Base-by-base conservation (phyloP, 2,888 invertebrate species). In the Tipula helvola region DNA sequence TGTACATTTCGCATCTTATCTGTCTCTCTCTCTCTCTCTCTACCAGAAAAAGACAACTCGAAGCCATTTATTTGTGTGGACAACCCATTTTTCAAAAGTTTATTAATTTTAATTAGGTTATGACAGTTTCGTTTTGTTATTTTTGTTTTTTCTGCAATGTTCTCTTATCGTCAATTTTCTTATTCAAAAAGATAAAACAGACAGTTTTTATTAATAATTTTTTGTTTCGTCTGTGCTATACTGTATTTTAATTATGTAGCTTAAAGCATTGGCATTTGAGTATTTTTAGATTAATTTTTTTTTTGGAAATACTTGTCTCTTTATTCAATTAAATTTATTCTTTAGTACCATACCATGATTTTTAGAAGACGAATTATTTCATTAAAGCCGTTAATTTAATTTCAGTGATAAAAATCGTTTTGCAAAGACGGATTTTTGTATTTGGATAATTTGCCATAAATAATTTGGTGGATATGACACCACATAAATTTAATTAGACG, bases 61-160 rank as follows among this genome's bases (percentile, higher is more conserved):
- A 71, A 71, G 71, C 28, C 28, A 71, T 71, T 71, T 71, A 28
- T 71, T 71, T 71, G 28, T 71, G 18, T 71, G 18, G 71, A 71
- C 71, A 71, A 71, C 71, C 71, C 71, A 71, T 71, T 71, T 71
- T 28, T 71, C 71, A 71, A 10, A 71, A 71, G 71, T 71, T 71
- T 71, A 71, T 71, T 71, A 71, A 71, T 71, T 71, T 71, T 71
- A 71, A 71, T 71, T 71, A 71, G 71, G 71, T 71, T 71, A 71
- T 28, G 71, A 71, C 71, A 71, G 28, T 71, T 71, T n/a, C n/a
- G 18, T 10, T 71, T 71, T 12, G n/a, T n/a, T n/a, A n/a, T 71
- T 71, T 10, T 71, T 28, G n/a, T 28, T 18, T 71, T 28, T n/a
- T n/a, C n/a, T 71, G 71, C 71, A 71, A 71, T 71, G 18, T 71